Evolutionary conservation across 2,797 vertebrate genomes (phyloP).

Genomic region (Takifugu rubripes): DNA sequence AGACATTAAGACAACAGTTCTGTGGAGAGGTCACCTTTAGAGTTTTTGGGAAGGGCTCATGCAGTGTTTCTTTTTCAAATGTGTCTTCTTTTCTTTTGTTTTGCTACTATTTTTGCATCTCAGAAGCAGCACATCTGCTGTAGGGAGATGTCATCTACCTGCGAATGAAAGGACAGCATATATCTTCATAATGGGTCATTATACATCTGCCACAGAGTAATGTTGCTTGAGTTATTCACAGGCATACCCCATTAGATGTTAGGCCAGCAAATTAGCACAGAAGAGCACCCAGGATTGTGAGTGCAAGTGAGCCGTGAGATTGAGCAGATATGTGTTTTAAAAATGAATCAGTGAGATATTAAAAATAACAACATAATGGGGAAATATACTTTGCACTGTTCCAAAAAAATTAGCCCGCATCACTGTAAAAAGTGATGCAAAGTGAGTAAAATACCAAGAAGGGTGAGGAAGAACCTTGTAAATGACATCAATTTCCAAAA

Average conservation of each 20-base stretch:
- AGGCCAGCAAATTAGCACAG: slow-evolving; percentile 59
- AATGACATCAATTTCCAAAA: no score
- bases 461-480: no score
- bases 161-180: slow-evolving; percentile 55
- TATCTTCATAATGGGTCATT: slow-evolving; percentile 72
- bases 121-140: slow-evolving; percentile 18
- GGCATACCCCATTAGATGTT: slow-evolving; percentile 70
- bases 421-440: no score
- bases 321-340: slow-evolving; percentile 53
- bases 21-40: slow-evolving; percentile 3
- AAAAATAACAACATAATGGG: slow-evolving; percentile 54
- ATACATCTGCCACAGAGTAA: slow-evolving; percentile 69
- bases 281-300: slow-evolving; percentile 27
- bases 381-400: no score
- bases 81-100: background rate
- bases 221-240: slow-evolving; percentile 69
- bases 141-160: slow-evolving; percentile 21
- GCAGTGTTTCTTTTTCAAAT: background rate
- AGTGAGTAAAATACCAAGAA: no score
- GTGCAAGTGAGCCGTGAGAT: slow-evolving; percentile 47
- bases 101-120: slow-evolving; percentile 19
- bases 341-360: slow-evolving; percentile 59
- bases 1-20: slow-evolving; percentile 12
- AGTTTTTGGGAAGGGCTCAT: slow-evolving; percentile 6
- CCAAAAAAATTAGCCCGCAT: no score